Percentiles rank a stretch among this genome's conserved stretches.
phyloP scores from a whole-genome alignment of 2,797 vertebrate species.

The Rhabdophis nuchalis region DNA sequence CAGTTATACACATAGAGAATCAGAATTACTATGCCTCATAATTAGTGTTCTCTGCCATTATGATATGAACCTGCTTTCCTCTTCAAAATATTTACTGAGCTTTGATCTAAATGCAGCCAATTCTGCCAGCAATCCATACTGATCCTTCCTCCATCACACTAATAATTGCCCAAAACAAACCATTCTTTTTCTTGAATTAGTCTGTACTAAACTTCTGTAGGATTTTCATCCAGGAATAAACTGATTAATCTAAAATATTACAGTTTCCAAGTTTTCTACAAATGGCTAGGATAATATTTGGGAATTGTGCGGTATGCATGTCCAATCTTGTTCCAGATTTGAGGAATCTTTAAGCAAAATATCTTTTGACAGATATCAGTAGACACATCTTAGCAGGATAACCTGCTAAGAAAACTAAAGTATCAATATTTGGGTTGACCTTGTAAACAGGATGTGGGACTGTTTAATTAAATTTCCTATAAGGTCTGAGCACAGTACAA shows the following conservation, averaged over 20 bases:
- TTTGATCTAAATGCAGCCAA: neutral
- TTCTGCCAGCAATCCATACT: slow-evolving; percentile 1
- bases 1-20: neutral
- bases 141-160: neutral
- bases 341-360: neutral
- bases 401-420: neutral
- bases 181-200: neutral
- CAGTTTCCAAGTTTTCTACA: neutral
- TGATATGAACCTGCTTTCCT: neutral
- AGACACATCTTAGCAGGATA: neutral
- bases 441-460: neutral
- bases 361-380: neutral
- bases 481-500: neutral
- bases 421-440: neutral
- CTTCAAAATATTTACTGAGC: neutral
- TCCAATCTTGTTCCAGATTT: neutral
- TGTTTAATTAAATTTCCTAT: neutral
- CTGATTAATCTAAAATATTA: neutral
- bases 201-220: neutral
- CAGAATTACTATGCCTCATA: fast-evolving
- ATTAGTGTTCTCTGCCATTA: neutral
- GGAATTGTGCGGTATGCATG: neutral
- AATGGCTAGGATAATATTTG: neutral
- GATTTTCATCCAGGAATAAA: neutral
- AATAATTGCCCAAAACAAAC: neutral